Conservation (phyloP, 2,888 invertebrate species). For the Amblyteles armatorius region DNA sequence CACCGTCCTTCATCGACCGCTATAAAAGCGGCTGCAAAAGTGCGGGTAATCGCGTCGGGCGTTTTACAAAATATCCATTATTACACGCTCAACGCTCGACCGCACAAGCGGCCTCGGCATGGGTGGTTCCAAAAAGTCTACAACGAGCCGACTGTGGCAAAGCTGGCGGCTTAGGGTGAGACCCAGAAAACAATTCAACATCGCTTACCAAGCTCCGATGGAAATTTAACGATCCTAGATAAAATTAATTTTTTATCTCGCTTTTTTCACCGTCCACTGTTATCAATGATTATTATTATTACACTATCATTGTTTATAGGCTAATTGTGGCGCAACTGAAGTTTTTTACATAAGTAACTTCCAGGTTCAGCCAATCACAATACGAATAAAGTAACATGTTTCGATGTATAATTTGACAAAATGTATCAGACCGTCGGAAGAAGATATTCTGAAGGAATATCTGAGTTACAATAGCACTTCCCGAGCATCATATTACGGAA, state of each 20-base stretch:
- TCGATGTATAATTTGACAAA: neutral
- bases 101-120: constrained; percentile 73
- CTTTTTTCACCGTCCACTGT: constrained; percentile 32
- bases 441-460: constrained; percentile 38
- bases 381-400: too few relatives aligned
- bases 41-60: constrained; percentile 73
- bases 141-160: neutral
- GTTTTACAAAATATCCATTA: constrained; percentile 74
- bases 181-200: constrained; percentile 33
- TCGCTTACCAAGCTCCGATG: constrained; percentile 34
- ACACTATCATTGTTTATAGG: neutral
- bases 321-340: too few relatives aligned
- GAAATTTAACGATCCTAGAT: constrained; percentile 31
- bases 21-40: constrained; percentile 75
- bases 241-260: constrained; percentile 39
- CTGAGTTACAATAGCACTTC: constrained; percentile 22
- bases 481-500: constrained; percentile 26
- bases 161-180: constrained; percentile 17
- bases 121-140: constrained; percentile 60
- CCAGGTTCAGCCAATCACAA: too few relatives aligned
- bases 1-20: constrained; percentile 59
- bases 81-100: constrained; percentile 77
- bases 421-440: constrained; percentile 8
- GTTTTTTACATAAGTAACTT: too few relatives aligned
- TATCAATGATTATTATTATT: constrained; percentile 8